Evolutionary conservation across 1,140 invertebrate genomes (phyloP).

Genomic region (Diploscapter pachys): DNA sequence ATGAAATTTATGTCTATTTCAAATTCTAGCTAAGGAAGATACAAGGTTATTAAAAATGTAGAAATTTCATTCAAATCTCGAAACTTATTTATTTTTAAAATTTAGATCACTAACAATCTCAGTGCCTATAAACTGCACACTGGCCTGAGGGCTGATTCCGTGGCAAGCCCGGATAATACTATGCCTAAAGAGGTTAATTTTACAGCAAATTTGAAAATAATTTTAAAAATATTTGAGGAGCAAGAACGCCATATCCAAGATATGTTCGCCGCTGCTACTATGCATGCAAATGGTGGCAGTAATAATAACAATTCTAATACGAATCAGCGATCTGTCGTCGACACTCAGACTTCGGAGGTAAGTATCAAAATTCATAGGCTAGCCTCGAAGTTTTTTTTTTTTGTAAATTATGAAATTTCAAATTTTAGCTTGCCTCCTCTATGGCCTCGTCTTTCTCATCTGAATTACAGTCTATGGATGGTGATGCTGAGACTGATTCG

Average conservation of each 20-base stretch:
- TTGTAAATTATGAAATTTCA: not conserved
- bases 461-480: slow-evolving; percentile 54
- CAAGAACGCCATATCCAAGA: slow-evolving; percentile 19
- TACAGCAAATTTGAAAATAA: no score
- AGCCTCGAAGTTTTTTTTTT: no score
- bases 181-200: slow-evolving; percentile 2
- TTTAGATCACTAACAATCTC: slow-evolving; percentile 36
- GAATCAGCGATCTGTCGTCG: slow-evolving; percentile 12
- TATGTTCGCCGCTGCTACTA: slow-evolving; percentile 5
- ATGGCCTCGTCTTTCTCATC: slow-evolving; percentile 58
- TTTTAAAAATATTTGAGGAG: not conserved
- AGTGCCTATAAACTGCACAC: slow-evolving; percentile 42
- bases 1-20: no score
- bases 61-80: no score
- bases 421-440: slow-evolving; percentile 43
- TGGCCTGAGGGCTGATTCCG: not conserved
- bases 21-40: no score
- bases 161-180: slow-evolving; percentile 13
- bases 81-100: no score
- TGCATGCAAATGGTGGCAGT: no score
- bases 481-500: slow-evolving; percentile 55
- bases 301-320: slow-evolving; percentile 10
- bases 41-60: no score
- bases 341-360: slow-evolving; percentile 19
- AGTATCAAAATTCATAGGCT: not conserved